phyloP scores from a whole-genome alignment of 2,113 vertebrate genomes.

The Saccopteryx bilineata region DNA sequence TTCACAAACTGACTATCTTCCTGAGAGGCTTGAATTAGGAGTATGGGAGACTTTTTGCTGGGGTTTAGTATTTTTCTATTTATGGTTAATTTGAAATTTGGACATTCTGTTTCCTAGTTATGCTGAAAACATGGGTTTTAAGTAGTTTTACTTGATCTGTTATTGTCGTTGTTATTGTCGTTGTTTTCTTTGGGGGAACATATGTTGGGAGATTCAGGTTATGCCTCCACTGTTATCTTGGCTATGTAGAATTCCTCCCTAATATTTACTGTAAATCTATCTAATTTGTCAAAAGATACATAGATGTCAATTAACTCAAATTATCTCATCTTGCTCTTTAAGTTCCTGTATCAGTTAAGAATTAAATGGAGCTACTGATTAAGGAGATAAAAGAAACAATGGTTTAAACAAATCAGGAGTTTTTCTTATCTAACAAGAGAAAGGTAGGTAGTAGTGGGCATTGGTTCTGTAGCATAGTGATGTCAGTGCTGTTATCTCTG shows the following conservation, averaged over 20 bases:
- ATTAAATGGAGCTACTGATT: not conserved
- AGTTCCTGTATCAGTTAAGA: not conserved
- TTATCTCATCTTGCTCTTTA: not conserved
- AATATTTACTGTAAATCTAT: not conserved
- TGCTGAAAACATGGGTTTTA: not conserved
- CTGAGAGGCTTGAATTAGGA: not conserved
- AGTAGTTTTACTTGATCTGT: not conserved
- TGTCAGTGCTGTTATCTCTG: not conserved
- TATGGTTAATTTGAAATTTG: constrained; percentile 16
- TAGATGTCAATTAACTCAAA: not conserved
- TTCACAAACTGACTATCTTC: not conserved
- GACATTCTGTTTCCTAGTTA: not conserved
- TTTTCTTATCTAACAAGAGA: constrained; percentile 26
- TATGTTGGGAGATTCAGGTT: not conserved
- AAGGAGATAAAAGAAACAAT: not conserved
- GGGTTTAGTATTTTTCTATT: constrained; percentile 4
- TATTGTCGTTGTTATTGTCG: not conserved
- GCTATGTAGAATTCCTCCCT: not conserved
- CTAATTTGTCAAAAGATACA: not conserved
- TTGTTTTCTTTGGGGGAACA: not conserved
- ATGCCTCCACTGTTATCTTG: not conserved
- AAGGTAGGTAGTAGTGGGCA: not conserved
- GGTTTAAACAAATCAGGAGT: not conserved
- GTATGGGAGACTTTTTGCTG: not conserved
- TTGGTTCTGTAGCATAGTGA: not conserved